A percentile compares a stretch with the other conserved stretches of the same genome.
Evolutionary conservation across 2,888 invertebrate genomes (phyloP).

Genomic region (Agrochola lychnidis): DNA sequence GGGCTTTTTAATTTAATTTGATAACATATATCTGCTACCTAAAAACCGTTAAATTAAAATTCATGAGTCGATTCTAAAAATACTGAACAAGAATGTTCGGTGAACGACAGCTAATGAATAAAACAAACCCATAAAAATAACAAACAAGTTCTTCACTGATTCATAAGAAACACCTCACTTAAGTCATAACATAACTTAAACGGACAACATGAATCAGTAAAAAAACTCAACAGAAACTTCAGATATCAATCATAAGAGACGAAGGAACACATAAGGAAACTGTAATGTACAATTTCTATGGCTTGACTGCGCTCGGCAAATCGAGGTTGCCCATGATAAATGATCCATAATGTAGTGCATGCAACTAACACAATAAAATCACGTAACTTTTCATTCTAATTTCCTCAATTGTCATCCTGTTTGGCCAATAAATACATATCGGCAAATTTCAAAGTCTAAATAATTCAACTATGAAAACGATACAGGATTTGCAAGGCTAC

Average conservation of each 20-base stretch:
- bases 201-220: slow-evolving; percentile 38
- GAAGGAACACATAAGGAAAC: slow-evolving; percentile 55
- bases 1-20: slow-evolving; percentile 5
- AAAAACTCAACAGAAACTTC: slow-evolving; percentile 48
- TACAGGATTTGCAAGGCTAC: slow-evolving; percentile 72
- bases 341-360: slow-evolving; percentile 33
- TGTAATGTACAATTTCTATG: slow-evolving; percentile 44
- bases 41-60: slow-evolving; percentile 34
- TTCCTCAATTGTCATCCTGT: slow-evolving; percentile 60
- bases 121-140: slow-evolving; percentile 58
- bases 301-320: slow-evolving; percentile 31
- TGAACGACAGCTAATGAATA: slow-evolving; percentile 52
- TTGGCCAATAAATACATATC: slow-evolving; percentile 56
- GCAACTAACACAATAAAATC: slow-evolving; percentile 54
- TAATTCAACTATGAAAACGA: slow-evolving; percentile 48
- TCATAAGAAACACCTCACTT: slow-evolving; percentile 55
- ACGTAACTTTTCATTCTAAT: slow-evolving; percentile 62
- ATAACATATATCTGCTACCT: slow-evolving; percentile 17
- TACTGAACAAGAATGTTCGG: slow-evolving; percentile 40
- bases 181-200: slow-evolving; percentile 59
- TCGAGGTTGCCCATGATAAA: slow-evolving; percentile 51
- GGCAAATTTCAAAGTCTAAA: slow-evolving; percentile 41
- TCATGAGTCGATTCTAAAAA: slow-evolving; percentile 31
- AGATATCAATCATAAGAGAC: slow-evolving; percentile 58
- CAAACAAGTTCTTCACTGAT: slow-evolving; percentile 54